Percentiles rank a stretch among this genome's conserved stretches.
Evolutionary conservation across 2,888 invertebrate species (phyloP).

Genomic region (Nebria brevicollis): DNA sequence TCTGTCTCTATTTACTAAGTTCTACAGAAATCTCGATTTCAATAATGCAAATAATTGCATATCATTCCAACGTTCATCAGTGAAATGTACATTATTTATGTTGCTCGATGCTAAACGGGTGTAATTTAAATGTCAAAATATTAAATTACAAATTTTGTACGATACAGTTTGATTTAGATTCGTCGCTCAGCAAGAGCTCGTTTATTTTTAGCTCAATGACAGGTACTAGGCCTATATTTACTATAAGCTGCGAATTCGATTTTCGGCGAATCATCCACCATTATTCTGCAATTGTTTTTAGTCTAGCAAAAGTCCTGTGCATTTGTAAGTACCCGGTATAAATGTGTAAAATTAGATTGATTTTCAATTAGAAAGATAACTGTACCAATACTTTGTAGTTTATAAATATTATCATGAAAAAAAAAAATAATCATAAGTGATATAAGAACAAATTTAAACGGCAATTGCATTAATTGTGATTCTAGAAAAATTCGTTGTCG

Average conservation of each 20-base stretch:
- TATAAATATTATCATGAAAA: too few relatives aligned
- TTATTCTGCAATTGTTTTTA: too few relatives aligned
- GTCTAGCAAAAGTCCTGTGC: too few relatives aligned
- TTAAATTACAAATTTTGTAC: not conserved
- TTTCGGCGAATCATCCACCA: too few relatives aligned
- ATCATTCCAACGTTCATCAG: not conserved
- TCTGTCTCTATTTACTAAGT: not conserved
- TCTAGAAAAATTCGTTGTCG: too few relatives aligned
- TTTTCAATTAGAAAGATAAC: too few relatives aligned
- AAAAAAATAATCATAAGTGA: too few relatives aligned
- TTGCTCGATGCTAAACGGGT: not conserved
- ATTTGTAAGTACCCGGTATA: too few relatives aligned
- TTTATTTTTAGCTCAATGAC: not conserved
- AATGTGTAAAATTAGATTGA: too few relatives aligned
- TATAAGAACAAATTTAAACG: too few relatives aligned
- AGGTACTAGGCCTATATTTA: not conserved
- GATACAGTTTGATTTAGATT: not conserved
- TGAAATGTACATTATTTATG: not conserved
- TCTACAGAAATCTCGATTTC: not conserved
- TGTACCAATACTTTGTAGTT: too few relatives aligned
- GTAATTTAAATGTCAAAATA: not conserved
- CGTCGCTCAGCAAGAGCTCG: not conserved
- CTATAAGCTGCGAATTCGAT: not conserved
- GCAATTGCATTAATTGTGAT: too few relatives aligned
- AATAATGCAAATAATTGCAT: slow-evolving; percentile 1